Conservation (phyloP, 2,113 vertebrate genomes). For the Amphiprion percula region DNA sequence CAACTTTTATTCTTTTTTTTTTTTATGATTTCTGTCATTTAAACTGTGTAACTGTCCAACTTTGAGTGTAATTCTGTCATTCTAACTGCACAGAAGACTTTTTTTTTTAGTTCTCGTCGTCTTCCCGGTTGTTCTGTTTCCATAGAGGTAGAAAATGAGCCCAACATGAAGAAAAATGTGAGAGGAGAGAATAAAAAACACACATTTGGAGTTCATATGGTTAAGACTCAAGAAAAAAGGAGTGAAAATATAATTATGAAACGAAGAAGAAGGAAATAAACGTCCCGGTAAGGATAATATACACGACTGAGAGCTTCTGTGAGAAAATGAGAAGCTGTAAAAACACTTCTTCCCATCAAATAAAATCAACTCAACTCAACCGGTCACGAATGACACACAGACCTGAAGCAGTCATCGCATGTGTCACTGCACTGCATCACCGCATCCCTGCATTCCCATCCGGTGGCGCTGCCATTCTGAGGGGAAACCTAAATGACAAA, state of each 20-base stretch:
- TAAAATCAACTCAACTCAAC: slow-evolving; percentile 29
- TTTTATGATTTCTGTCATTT: no score
- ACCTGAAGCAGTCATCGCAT: slow-evolving; percentile 34
- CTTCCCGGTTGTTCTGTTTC: no score
- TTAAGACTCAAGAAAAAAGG: background rate
- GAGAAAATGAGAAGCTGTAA: slow-evolving; percentile 40
- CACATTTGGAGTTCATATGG: no score
- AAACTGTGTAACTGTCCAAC: no score
- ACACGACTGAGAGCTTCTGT: slow-evolving; percentile 38
- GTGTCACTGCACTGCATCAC: slow-evolving; percentile 57
- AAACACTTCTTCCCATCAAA: slow-evolving; percentile 40
- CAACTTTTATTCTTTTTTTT: no score
- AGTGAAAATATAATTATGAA: background rate
- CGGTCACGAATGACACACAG: slow-evolving; percentile 46
- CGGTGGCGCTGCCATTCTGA: slow-evolving; percentile 42
- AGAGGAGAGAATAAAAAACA: no score
- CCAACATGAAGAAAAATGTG: no score
- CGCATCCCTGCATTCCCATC: slow-evolving; percentile 72
- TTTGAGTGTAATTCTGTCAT: no score
- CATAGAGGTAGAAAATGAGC: no score
- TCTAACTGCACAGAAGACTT: no score
- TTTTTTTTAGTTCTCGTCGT: no score
- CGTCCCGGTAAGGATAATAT: slow-evolving; percentile 37
- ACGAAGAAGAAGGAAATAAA: slow-evolving; percentile 44
- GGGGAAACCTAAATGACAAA: slow-evolving; percentile 65